Base-by-base conservation (phyloP, 2,797 vertebrate species). In the Myotis findleyi region DNA sequence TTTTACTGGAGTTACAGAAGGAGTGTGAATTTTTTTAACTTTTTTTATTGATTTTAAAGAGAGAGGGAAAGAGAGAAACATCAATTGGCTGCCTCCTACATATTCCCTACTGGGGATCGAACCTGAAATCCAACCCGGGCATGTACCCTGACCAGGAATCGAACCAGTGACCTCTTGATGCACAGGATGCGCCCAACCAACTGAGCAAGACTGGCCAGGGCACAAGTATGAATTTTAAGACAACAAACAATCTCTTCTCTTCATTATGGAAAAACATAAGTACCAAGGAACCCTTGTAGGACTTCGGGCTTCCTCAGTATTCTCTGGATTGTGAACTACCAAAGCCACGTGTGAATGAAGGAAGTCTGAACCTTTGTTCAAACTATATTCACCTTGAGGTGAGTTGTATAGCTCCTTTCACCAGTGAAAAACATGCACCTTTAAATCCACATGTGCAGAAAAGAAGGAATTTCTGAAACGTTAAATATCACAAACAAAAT, bases 161-260 rank as follows among this genome's bases (percentile, higher is more conserved):
- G 2, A 59, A 27, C 25, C 12, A 5, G 12, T 59, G 57, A 59
- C 57, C 25, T 59, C 25, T 59, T 59, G 57, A 25, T 59, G 25
- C 57, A 59, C 57, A 59, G 57, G 57, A 59, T 59, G 25, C 11
- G 2, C 25, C 57, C 57, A 59, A 59, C 25, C 11, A 59, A 59
- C 57, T 59, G 11, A 59, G 57, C 57, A 12, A 59, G 12, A 59
- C 25, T 59, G 57, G 57, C 25, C 10, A 11, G 57, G 25, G 11
- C 11, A 90, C 82, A 68, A 91, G 79, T 72, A 76, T 85, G 91
- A 91, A 94, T 95, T 94, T 97, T 66, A 93, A 96, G 73, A 97
- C 80, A 87, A 97, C 62, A 92, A 87, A 90, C 33, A 68, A 79
- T 77, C 44, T 83, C 69, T 76, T 93, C 89, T 82, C 27, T 93